phyloP scores from a whole-genome alignment of 2,113 vertebrate species.

The Zapornia atra region DNA sequence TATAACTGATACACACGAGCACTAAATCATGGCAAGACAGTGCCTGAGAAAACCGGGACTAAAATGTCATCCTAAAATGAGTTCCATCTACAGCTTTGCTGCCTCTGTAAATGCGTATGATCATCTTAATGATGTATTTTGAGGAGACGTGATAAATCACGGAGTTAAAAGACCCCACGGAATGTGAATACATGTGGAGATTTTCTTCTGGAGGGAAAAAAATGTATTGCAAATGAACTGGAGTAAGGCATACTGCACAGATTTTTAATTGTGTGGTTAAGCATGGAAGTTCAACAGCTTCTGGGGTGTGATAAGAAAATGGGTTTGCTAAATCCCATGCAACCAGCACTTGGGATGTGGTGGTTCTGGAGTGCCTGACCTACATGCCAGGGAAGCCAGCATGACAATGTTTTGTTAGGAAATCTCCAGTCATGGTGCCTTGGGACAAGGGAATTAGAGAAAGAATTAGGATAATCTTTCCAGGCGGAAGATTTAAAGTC shows the following conservation, averaged over 20 bases:
- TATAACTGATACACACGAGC: not conserved
- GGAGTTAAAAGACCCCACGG: not conserved
- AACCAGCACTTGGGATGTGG: not conserved
- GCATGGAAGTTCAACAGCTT: not conserved
- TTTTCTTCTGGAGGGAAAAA: not conserved
- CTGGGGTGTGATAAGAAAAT: not conserved
- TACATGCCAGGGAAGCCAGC: not conserved
- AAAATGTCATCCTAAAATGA: slow-evolving; percentile 5
- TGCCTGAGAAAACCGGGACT: slow-evolving; percentile 23
- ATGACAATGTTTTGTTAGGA: not conserved
- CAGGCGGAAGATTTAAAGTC: slow-evolving; percentile 64
- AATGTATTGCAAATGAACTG: not conserved
- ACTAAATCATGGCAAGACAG: slow-evolving; percentile 41
- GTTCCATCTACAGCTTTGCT: not conserved
- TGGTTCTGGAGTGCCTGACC: not conserved
- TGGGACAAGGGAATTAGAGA: slow-evolving; percentile 47
- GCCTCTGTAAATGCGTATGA: not conserved
- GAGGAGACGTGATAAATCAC: slow-evolving; percentile 24
- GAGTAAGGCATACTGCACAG: fast-evolving
- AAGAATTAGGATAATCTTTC: slow-evolving; percentile 69
- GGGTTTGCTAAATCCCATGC: not conserved
- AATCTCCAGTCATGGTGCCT: slow-evolving; percentile 13
- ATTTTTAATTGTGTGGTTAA: not conserved
- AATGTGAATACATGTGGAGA: not conserved
- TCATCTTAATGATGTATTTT: slow-evolving; percentile 16